Evolutionary conservation across 2,113 vertebrate species (phyloP).

Genomic region (Neoarius graeffei): DNA sequence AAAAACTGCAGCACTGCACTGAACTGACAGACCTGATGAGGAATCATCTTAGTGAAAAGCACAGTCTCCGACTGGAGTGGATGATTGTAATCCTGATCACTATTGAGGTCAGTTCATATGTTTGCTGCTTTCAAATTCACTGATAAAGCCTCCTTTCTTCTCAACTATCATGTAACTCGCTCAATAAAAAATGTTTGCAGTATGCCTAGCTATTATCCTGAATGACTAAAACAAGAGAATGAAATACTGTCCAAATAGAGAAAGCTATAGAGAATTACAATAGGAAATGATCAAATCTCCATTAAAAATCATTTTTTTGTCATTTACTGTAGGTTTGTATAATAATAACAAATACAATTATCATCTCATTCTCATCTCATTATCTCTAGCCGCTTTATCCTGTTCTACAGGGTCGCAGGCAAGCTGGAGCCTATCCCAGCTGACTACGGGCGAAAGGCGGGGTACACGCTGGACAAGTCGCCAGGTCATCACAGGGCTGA

Average conservation of each 20-base stretch:
- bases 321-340: neutral
- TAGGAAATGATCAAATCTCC: neutral
- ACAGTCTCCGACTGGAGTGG: constrained; percentile 90
- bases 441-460: too few species aligned
- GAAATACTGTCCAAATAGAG: neutral
- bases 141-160: neutral
- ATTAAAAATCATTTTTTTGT: neutral
- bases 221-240: neutral
- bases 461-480: too few species aligned
- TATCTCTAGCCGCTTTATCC: too few species aligned
- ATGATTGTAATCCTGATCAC: constrained; percentile 98
- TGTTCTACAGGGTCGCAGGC: too few species aligned
- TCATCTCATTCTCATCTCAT: too few species aligned
- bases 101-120: constrained; percentile 81
- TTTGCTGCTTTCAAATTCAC: neutral
- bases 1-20: constrained; percentile 94
- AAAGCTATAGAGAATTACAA: neutral
- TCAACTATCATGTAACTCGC: neutral
- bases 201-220: neutral
- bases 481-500: too few species aligned
- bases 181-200: neutral
- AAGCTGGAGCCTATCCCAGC: too few species aligned
- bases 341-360: neutral
- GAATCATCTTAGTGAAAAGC: constrained; percentile 92
- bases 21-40: constrained; percentile 95